Evolutionary conservation across 2,113 vertebrate species (phyloP), one percentile per base, ranked within the genome.

Genomic region (Dipodomys spectabilis): DNA sequence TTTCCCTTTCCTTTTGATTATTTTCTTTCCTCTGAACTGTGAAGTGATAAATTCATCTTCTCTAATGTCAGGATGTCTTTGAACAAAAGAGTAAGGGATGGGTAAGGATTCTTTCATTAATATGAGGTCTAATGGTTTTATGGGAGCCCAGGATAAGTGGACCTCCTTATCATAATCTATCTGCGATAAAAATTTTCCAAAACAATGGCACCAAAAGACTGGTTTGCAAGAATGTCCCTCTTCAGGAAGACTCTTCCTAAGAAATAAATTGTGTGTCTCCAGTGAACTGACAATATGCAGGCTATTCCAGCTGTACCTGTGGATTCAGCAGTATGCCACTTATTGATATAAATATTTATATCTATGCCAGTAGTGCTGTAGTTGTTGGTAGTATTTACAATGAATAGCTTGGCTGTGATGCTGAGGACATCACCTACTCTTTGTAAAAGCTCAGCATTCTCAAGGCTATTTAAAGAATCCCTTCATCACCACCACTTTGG

Each of bases 271-370:
- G 69, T 71, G 67, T 88, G 74, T 91, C 94, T 97, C 2, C 77
- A 91, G 75, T 23, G 30, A 92, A 96, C 83, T 94, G 96, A 95
- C 96, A 96, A 23, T 85, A 92, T 95, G 91, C 82, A 96, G 94
- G 88, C 82, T 95, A 45, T 69, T 92, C 57, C 94, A 92, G 93
- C 92, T 94, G 73, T 83, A 93, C 92, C 86, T 97, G 97, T 96
- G 81, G 90, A 96, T 96, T 97, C 97, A 94, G 95, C 92, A 32
- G 82, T 87, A 85, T 92, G 72, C 65, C 81, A 2, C 94, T 96
- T 97, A 96, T 90, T 96, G 90, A 69, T 94, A 95, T 92, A 94
- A 96, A 95, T 98, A 97, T 97, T 98, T 97, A 94, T 97, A 91
- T 91, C 74, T 72, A 39, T 87, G 93, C 85, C 93, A 91, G 0